Evolutionary conservation across 2,797 vertebrate genomes (phyloP).

Genomic region (Naso thynnoides): DNA sequence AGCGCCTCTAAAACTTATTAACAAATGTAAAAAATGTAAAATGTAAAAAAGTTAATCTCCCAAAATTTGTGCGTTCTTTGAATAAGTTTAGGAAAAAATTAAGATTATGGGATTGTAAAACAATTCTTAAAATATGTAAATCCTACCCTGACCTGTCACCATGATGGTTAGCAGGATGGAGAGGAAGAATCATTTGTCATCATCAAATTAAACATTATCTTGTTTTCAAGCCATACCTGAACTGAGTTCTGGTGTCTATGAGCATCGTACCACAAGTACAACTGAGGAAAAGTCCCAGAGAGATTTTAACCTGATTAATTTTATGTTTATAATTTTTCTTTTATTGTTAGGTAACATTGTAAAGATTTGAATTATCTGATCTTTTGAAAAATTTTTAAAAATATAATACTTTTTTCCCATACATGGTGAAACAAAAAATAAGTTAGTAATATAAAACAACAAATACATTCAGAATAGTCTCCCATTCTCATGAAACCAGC

Average conservation of each 20-base stretch:
- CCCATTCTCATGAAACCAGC: not conserved
- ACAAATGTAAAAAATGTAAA: not conserved
- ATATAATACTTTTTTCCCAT: not conserved
- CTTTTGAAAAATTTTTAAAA: not conserved
- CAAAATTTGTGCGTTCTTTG: not conserved
- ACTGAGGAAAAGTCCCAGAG: not conserved
- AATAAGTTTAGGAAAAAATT: not conserved
- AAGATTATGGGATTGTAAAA: not conserved
- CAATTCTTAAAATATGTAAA: not conserved
- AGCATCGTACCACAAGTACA: not conserved
- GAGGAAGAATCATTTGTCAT: too few relatives aligned
- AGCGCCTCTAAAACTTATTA: too few relatives aligned
- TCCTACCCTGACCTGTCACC: conserved; percentile 17
- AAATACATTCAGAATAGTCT: not conserved
- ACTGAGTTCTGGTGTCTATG: not conserved
- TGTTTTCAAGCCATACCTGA: not conserved
- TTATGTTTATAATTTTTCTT: not conserved
- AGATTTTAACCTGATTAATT: not conserved
- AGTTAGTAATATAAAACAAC: not conserved
- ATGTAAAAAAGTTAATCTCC: not conserved
- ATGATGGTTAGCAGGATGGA: conserved; percentile 3
- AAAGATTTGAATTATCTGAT: not conserved
- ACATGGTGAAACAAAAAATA: not conserved
- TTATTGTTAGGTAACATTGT: not conserved
- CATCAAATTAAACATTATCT: too few relatives aligned